These are phyloP conservation scores for Sycophila sp. DNA, from an alignment of 1,140 invertebrate species.

Conservation along the genomic window DNA sequence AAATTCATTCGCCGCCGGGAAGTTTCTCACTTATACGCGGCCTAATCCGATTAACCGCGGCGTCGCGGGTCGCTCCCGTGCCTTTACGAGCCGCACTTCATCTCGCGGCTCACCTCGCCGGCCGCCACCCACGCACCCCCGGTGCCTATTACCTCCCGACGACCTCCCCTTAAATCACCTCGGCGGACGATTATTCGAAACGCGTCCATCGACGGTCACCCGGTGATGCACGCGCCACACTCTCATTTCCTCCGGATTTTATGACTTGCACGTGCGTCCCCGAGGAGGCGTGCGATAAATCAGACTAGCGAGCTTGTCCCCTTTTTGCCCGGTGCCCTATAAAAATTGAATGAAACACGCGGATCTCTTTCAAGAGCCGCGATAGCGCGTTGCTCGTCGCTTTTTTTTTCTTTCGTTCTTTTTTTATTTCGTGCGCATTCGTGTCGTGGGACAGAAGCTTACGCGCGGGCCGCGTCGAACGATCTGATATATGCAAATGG, in stretches of 20 bases:
- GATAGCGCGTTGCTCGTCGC: too few species aligned
- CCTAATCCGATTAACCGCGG: constrained; percentile 32
- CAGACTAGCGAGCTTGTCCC: too few species aligned
- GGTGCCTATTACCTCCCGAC: background rate
- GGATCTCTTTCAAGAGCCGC: too few species aligned
- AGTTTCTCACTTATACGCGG: constrained; percentile 9
- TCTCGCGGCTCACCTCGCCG: background rate
- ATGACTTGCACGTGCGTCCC: too few species aligned
- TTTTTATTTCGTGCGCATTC: too few species aligned
- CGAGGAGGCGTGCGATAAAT: too few species aligned
- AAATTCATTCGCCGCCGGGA: background rate
- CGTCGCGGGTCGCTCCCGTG: constrained; percentile 16
- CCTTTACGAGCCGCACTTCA: constrained; percentile 22
- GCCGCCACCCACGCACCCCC: background rate
- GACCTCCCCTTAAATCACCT: background rate
- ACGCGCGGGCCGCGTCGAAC: too few species aligned
- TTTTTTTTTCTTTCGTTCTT: too few species aligned
- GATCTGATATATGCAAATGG: too few species aligned
- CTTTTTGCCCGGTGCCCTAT: too few species aligned
- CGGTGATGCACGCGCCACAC: background rate
- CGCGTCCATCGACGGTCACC: background rate
- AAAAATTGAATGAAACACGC: too few species aligned
- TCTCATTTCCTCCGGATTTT: background rate
- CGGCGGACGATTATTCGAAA: constrained; percentile 10
- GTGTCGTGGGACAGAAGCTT: too few species aligned